Percentiles rank a stretch among this genome's conserved stretches.
These are phyloP conservation scores for Mastomys coucha DNA, from an alignment of 2,113 vertebrate species.

Conservation along the genomic window DNA sequence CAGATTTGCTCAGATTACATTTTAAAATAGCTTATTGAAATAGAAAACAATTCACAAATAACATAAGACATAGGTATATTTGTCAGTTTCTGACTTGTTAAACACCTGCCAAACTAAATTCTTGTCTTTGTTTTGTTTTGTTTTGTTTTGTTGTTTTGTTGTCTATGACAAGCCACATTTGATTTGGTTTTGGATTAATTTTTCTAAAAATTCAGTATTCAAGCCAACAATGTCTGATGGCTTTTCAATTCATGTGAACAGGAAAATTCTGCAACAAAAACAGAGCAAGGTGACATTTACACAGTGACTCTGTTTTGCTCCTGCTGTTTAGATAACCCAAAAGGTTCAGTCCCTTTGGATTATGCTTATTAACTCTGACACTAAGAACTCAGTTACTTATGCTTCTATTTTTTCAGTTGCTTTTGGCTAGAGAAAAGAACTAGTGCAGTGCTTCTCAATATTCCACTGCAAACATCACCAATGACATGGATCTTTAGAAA, in stretches of 20 bases:
- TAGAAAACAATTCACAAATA: neutral
- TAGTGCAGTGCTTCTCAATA: neutral
- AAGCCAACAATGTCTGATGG: neutral
- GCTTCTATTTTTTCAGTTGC: neutral
- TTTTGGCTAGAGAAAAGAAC: neutral
- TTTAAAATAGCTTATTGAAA: neutral
- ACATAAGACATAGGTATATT: neutral
- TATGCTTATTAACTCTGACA: neutral
- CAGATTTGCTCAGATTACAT: too few species aligned
- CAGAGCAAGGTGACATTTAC: neutral
- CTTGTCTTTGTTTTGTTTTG: neutral
- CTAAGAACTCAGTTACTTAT: neutral
- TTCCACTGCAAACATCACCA: too few species aligned
- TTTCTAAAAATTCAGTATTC: neutral
- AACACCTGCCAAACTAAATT: neutral
- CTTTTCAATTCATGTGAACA: neutral
- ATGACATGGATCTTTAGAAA: neutral
- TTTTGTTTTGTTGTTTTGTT: neutral
- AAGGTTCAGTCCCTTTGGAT: neutral
- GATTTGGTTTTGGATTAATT: neutral
- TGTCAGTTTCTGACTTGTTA: neutral
- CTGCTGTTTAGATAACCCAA: neutral
- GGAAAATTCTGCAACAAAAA: neutral
- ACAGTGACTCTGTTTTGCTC: too few species aligned
- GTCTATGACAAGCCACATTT: too few species aligned